These are phyloP conservation scores for Pseudochirops cupreus DNA, from an alignment of 2,797 vertebrate genomes.

Conservation along the genomic window DNA sequence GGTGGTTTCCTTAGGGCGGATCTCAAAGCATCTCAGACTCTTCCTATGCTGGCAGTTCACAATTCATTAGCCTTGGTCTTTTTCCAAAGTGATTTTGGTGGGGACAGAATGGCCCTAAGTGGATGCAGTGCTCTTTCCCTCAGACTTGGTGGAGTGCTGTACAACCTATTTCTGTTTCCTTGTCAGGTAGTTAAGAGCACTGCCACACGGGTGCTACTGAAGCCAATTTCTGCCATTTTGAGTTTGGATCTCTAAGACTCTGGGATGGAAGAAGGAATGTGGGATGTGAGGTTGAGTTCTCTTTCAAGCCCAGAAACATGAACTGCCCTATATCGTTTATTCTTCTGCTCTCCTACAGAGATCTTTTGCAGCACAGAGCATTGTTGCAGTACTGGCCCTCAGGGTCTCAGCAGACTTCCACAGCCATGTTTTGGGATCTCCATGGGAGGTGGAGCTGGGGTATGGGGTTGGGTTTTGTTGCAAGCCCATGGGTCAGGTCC, in stretches of 20 bases:
- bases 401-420: background rate
- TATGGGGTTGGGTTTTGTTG: background rate
- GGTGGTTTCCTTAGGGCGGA: background rate
- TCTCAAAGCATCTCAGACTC: background rate
- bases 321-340: background rate
- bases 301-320: background rate
- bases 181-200: background rate
- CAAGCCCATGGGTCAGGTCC: background rate
- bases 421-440: background rate
- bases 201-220: background rate
- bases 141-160: background rate
- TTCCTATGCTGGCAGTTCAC: background rate
- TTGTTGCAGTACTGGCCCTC: background rate
- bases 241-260: background rate
- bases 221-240: background rate
- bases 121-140: background rate
- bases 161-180: background rate
- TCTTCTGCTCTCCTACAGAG: background rate
- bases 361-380: background rate
- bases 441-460: background rate
- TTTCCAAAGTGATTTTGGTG: background rate
- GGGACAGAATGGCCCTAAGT: background rate
- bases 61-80: background rate
- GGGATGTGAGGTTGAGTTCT: background rate
- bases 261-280: background rate